Evolutionary conservation across 2,888 invertebrate species (phyloP).

Genomic region (Steinernema scapterisci): DNA sequence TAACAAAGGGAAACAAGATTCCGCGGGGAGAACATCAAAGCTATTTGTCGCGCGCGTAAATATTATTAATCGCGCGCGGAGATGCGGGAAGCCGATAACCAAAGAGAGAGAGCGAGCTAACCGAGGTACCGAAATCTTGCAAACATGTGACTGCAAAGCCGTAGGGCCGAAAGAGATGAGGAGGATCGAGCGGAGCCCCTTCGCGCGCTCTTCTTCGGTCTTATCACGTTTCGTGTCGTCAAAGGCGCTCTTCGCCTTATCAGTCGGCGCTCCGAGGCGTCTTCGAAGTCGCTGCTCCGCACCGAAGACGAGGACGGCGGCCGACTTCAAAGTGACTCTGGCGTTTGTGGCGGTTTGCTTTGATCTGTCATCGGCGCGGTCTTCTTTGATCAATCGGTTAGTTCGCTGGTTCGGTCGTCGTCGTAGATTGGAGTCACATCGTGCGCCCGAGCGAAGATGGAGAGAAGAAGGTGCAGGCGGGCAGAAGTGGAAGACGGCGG

Average conservation of each 20-base stretch:
- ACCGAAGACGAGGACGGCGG: background rate
- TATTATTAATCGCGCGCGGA: conserved; percentile 25
- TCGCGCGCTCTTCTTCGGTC: conserved; percentile 2
- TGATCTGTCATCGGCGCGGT: conserved; percentile 29
- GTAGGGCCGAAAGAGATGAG: no score
- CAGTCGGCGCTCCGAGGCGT: background rate
- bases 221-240: conserved; percentile 27
- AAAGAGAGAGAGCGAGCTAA: background rate
- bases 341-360: conserved; percentile 22
- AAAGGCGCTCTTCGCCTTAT: background rate
- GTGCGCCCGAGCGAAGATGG: background rate
- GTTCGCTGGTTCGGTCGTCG: background rate
- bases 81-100: conserved; percentile 6
- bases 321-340: conserved; percentile 22
- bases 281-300: background rate
- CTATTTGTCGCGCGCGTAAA: conserved; percentile 24
- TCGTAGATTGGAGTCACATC: background rate
- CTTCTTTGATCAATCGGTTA: conserved; percentile 28
- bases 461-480: background rate
- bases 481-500: background rate
- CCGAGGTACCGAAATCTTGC: no score
- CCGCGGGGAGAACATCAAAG: background rate
- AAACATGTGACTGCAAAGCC: no score
- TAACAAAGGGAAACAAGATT: background rate
- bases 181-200: background rate